A percentile compares a stretch with the other conserved stretches of the same genome.
These are phyloP conservation scores for Pangasianodon hypophthalmus DNA, from an alignment of 2,113 vertebrate species.

Conservation along the genomic window DNA sequence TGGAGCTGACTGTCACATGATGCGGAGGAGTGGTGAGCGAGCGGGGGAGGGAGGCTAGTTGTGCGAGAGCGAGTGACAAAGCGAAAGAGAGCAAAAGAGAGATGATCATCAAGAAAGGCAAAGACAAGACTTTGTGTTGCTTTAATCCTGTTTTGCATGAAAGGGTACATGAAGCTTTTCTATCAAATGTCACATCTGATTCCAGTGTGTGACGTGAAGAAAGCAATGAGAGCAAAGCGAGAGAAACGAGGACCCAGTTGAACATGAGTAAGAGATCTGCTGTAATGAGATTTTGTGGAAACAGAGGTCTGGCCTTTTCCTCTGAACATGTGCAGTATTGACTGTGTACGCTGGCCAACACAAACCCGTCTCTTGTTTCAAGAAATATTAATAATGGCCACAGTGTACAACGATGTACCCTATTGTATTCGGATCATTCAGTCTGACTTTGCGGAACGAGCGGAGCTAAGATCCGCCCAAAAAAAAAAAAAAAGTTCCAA, in stretches of 20 bases:
- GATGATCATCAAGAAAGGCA: slow-evolving; percentile 51
- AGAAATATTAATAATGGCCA: slow-evolving; percentile 20
- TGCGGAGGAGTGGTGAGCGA: slow-evolving; percentile 63
- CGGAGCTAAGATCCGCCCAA: not conserved
- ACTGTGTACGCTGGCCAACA: not conserved
- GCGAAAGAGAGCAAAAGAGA: slow-evolving; percentile 37
- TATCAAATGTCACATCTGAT: slow-evolving; percentile 8
- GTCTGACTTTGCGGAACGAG: not conserved
- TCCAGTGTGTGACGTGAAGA: slow-evolving; percentile 20
- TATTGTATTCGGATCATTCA: not conserved
- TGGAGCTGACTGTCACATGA: slow-evolving; percentile 76
- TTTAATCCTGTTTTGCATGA: not conserved
- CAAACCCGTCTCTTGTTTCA: not conserved
- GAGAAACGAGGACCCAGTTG: not conserved
- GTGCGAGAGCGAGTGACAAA: slow-evolving; percentile 45
- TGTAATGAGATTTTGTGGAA: slow-evolving; percentile 6
- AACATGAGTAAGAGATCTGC: not conserved
- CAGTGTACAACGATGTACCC: not conserved
- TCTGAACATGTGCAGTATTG: slow-evolving; percentile 18
- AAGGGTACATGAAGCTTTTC: slow-evolving; percentile 8
- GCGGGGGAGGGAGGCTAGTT: slow-evolving; percentile 47
- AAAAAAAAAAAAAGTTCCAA: not conserved
- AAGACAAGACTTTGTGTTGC: slow-evolving; percentile 12
- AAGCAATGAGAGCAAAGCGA: not conserved
- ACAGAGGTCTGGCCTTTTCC: not conserved